Evolutionary conservation across 2,797 vertebrate genomes (phyloP), one percentile per base, ranked within the genome.

Genomic region (Acridotheres tristis): DNA sequence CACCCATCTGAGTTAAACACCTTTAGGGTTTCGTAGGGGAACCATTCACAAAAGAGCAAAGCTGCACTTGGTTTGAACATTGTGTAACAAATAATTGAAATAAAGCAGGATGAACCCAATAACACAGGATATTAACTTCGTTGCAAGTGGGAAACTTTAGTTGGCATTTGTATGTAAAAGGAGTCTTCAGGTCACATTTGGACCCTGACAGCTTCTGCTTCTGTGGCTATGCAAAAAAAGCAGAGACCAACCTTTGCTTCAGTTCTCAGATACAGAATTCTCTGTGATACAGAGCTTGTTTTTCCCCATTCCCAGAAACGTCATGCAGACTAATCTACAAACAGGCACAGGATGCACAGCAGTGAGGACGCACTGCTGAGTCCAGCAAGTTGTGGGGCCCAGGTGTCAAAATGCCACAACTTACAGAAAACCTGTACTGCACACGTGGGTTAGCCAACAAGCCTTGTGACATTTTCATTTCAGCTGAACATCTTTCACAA

Each of bases 21-120:
- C 80, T 93, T 61, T 62, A 74, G 74, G 36, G 30, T 62, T 93
- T 85, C 88, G 65, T 1, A 3, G 22, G 55, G 83, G 74, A 94
- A 50, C 53, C 47, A 45, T 94, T 86, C 67, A 87, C 67, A 86
- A 90, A 92, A 91, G 82, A 12, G 25, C 32, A 91, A 73, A 77
- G 38, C 57, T 83, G 42, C 29, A 21, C 36, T 81, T 90, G 36
- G 21, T 81, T 88, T 73, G 55, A 89, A 78, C 50, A 73, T 18
- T 68, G 50, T 54, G 61, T 71, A 92, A 90, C 26, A 75, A 84
- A 47, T 53, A 85, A 36, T 53, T 66, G 29, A 13, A 85, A 90
- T 71, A 93, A 84, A 78, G 51, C 48, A 68, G 1, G 0, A 84
- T 32, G 32, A 84, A 61, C 26, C 7, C 2, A 91, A 6, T 30